A percentile compares a stretch with the other conserved stretches of the same genome.
These are phyloP conservation scores for Clanis bilineata DNA, from an alignment of 2,888 invertebrate species.

Conservation along the genomic window DNA sequence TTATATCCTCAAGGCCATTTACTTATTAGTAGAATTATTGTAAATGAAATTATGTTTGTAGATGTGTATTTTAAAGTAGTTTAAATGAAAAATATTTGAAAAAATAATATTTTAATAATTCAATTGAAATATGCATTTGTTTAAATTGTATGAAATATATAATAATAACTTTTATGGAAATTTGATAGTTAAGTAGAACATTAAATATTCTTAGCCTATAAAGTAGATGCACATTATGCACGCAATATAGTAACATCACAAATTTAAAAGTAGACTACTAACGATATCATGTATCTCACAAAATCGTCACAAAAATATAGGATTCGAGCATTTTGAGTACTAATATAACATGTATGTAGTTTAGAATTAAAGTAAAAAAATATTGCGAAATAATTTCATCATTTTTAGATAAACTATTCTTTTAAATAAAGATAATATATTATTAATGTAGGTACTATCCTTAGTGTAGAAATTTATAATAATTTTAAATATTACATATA, in stretches of 20 bases:
- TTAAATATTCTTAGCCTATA: background rate
- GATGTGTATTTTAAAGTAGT: background rate
- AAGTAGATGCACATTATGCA: background rate
- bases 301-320: background rate
- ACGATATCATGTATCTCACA: background rate
- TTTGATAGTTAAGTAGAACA: background rate
- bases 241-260: background rate
- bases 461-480: slow-evolving; percentile 1
- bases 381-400: background rate
- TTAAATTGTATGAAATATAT: background rate
- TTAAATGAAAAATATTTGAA: background rate
- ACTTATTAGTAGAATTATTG: background rate
- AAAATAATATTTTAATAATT: background rate
- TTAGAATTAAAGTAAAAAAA: slow-evolving; percentile 7
- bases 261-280: background rate
- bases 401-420: background rate
- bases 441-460: background rate
- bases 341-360: background rate
- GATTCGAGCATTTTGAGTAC: background rate
- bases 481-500: slow-evolving; percentile 12
- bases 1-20: slow-evolving; percentile 6
- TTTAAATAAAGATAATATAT: background rate
- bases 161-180: too few relatives aligned
- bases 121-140: background rate
- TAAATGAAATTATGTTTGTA: background rate